Percentiles rank a stretch among this genome's conserved stretches.
Evolutionary conservation across 2,888 invertebrate species (phyloP).

Genomic region (Lepidocyrtinus sp.): DNA sequence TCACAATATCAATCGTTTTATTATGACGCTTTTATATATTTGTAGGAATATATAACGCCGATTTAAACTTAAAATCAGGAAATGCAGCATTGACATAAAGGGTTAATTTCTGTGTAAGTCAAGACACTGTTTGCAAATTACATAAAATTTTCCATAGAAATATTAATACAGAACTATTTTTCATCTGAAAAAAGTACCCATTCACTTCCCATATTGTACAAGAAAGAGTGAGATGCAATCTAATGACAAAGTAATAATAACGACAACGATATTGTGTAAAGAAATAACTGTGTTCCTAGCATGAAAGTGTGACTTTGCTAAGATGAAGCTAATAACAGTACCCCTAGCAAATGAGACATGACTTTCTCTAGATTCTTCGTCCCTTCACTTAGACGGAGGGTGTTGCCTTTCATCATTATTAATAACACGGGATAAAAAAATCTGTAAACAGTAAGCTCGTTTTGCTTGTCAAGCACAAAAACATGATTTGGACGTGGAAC

Average conservation of each 20-base stretch:
- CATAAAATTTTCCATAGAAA: too few species aligned
- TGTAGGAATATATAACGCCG: too few species aligned
- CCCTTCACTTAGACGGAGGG: constrained; percentile 28
- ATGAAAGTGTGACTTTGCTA: constrained; percentile 65
- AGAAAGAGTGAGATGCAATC: background rate
- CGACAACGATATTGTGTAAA: constrained; percentile 17
- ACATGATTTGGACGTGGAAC: background rate
- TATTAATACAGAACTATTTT: too few species aligned
- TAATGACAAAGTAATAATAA: constrained; percentile 5
- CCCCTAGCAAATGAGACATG: constrained; percentile 52
- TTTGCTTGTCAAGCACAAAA: constrained; percentile 9
- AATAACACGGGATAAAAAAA: constrained; percentile 17
- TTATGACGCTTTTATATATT: too few species aligned
- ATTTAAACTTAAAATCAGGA: too few species aligned
- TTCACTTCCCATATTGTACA: too few species aligned
- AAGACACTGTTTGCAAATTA: too few species aligned
- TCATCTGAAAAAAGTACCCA: too few species aligned
- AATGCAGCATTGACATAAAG: too few species aligned
- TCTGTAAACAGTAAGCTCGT: constrained; percentile 2
- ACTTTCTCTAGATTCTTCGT: constrained; percentile 49
- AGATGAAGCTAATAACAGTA: constrained; percentile 67
- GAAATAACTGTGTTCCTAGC: too few species aligned
- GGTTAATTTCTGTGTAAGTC: too few species aligned
- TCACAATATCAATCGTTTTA: too few species aligned
- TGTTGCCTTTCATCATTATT: constrained; percentile 52